Evolutionary conservation across 2,888 invertebrate genomes (phyloP).

Genomic region (Ecdyonurus torrentis): DNA sequence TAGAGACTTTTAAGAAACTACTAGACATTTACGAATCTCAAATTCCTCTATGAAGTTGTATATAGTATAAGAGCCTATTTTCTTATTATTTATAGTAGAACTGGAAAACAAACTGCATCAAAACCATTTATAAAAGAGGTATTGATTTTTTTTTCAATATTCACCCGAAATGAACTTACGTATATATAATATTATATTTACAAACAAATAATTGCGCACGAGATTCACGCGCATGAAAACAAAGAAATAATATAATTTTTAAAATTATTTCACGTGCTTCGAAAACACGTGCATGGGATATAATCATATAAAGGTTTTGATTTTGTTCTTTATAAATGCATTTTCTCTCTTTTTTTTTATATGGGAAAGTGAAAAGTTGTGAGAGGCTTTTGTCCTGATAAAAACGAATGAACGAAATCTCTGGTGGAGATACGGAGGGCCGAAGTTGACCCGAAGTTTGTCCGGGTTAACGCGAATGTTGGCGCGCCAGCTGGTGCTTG

Average conservation of each 20-base stretch:
- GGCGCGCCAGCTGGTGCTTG: not conserved
- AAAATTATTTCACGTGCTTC: not conserved
- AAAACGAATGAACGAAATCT: not conserved
- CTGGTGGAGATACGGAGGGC: not conserved
- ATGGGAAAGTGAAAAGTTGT: not conserved
- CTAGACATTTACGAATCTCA: no score
- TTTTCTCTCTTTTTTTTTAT: not conserved
- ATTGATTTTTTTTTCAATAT: no score
- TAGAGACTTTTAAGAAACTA: no score
- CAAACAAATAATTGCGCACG: not conserved
- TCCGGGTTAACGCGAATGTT: not conserved
- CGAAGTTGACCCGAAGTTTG: not conserved
- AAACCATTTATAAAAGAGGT: no score
- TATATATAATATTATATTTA: not conserved
- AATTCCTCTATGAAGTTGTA: no score
- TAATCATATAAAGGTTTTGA: no score
- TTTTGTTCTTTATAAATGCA: no score
- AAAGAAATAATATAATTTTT: not conserved
- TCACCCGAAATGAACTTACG: no score
- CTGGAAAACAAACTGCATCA: no score
- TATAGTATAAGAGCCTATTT: no score
- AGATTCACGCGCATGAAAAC: not conserved
- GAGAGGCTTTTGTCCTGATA: not conserved
- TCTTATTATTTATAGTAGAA: no score
- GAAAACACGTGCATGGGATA: not conserved